phyloP scores from a whole-genome alignment of 1,140 invertebrate genomes.

The Drosophila sp. region DNA sequence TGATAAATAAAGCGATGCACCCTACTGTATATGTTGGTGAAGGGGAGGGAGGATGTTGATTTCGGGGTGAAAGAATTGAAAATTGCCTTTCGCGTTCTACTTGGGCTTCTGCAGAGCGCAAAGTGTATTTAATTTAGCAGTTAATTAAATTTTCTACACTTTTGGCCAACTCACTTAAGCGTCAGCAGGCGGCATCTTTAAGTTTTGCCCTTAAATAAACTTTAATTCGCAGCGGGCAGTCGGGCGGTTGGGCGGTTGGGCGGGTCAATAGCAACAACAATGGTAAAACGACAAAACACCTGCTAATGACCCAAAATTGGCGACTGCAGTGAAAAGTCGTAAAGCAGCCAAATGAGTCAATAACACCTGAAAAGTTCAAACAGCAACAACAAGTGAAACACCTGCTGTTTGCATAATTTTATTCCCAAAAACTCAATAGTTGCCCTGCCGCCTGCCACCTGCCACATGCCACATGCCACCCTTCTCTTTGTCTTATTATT shows the following conservation, averaged over 20 bases:
- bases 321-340: conserved; percentile 64
- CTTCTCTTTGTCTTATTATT: conserved; percentile 35
- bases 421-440: conserved; percentile 36
- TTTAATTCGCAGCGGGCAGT: conserved; percentile 57
- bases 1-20: too few relatives aligned
- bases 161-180: conserved; percentile 29
- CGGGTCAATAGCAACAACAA: too few relatives aligned
- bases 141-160: conserved; percentile 79
- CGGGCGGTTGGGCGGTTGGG: too few relatives aligned
- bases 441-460: too few relatives aligned
- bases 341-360: conserved; percentile 21
- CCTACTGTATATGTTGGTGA: too few relatives aligned
- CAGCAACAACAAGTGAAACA: conserved; percentile 65
- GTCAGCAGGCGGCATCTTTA: conserved; percentile 42
- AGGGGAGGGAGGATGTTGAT: not conserved
- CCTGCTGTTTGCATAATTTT: conserved; percentile 81
- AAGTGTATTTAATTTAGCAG: conserved; percentile 69
- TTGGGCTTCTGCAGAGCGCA: conserved; percentile 16
- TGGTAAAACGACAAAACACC: conserved; percentile 63
- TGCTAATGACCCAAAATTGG: conserved; percentile 78
- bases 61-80: conserved; percentile 14
- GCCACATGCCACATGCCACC: too few relatives aligned
- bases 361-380: conserved; percentile 18
- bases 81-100: conserved; percentile 13
- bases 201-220: conserved; percentile 54